A percentile compares a stretch with the other conserved stretches of the same genome.
Evolutionary conservation across 2,888 invertebrate genomes (phyloP).

Genomic region (Leucoma salicis): DNA sequence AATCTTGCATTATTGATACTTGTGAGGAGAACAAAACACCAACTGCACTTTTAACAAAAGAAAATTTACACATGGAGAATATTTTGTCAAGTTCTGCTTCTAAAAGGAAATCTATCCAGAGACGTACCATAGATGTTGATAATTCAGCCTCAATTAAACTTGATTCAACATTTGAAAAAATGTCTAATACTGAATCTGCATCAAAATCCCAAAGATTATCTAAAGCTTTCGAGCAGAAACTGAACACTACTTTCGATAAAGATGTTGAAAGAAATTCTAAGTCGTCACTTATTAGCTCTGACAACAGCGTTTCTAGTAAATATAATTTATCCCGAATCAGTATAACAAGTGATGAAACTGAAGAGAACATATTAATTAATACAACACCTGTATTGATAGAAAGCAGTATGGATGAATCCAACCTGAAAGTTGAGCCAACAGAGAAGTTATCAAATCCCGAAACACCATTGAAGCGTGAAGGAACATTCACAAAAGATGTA

Average conservation of each 20-base stretch:
- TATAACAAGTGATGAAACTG: conserved; percentile 65
- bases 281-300: conserved; percentile 55
- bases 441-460: conserved; percentile 6
- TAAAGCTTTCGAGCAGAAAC: conserved; percentile 10
- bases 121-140: conserved; percentile 14
- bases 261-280: conserved; percentile 29
- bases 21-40: conserved; percentile 27
- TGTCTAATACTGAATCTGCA: not conserved
- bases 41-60: conserved; percentile 7
- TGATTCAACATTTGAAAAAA: conserved; percentile 42
- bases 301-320: conserved; percentile 50
- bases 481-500: conserved; percentile 67
- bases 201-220: conserved; percentile 8
- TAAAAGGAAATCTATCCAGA: conserved; percentile 14
- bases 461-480: conserved; percentile 62
- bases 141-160: conserved; percentile 9
- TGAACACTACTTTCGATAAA: conserved; percentile 54
- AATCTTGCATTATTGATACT: conserved; percentile 21
- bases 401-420: conserved; percentile 62
- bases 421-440: conserved; percentile 10
- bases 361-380: conserved; percentile 58
- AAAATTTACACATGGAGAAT: conserved; percentile 23
- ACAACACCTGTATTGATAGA: conserved; percentile 62
- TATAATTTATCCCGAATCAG: conserved; percentile 53
- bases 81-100: conserved; percentile 13